Evolutionary conservation across 1,140 invertebrate genomes (phyloP).

Genomic region (Acromyrmex charruanus): DNA sequence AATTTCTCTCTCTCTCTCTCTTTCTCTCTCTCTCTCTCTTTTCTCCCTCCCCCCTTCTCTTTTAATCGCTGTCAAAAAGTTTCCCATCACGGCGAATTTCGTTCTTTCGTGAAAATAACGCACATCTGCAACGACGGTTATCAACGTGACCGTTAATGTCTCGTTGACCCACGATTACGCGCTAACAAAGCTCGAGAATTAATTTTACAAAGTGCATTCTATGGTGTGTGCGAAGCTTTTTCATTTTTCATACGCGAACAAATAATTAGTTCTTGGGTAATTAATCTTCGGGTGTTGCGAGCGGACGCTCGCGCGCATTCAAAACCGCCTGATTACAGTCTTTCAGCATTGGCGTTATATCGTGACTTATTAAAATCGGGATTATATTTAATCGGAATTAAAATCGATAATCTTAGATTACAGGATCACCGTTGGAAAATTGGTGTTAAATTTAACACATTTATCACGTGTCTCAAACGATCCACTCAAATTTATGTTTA

Average conservation of each 20-base stretch:
- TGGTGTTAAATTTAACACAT: too few relatives aligned
- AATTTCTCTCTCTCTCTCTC: background rate
- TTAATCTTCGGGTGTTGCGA: slow-evolving; percentile 46
- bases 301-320: background rate
- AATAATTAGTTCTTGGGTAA: slow-evolving; percentile 59
- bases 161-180: slow-evolving; percentile 49
- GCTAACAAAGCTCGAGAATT: slow-evolving; percentile 56
- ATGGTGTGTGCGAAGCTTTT: background rate
- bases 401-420: slow-evolving; percentile 53
- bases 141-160: slow-evolving; percentile 30
- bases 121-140: background rate
- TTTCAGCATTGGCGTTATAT: slow-evolving; percentile 22
- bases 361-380: slow-evolving; percentile 40
- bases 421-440: too few relatives aligned
- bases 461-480: too few relatives aligned
- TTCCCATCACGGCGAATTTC: slow-evolving; percentile 28
- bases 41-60: background rate
- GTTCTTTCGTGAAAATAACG: slow-evolving; percentile 15
- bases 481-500: too few relatives aligned
- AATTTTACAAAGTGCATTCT: slow-evolving; percentile 52
- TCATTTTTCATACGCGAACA: slow-evolving; percentile 54
- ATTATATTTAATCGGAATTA: slow-evolving; percentile 44
- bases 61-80: slow-evolving; percentile 42
- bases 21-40: background rate
- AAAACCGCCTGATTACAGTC: slow-evolving; percentile 37